phyloP scores from a whole-genome alignment of 2,113 vertebrate species.

The Microtus ochrogaster region DNA sequence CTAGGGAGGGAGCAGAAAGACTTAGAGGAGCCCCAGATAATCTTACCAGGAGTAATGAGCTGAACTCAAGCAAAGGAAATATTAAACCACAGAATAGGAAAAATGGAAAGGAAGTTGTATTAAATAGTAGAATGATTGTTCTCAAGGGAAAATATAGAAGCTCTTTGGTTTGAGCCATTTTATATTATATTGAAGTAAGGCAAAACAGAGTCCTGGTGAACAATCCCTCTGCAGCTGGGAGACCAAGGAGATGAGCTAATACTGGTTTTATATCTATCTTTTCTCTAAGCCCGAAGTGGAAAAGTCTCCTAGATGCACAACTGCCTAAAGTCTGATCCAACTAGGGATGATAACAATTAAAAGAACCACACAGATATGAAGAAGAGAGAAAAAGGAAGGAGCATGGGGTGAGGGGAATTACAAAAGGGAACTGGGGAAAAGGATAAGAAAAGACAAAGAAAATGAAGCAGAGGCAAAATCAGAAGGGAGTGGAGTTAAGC shows the following conservation, averaged over 20 bases:
- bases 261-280: slow-evolving; percentile 42
- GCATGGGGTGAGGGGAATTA: background rate
- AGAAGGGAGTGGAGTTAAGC: slow-evolving; percentile 4
- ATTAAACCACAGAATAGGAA: slow-evolving; percentile 14
- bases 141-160: slow-evolving; percentile 5
- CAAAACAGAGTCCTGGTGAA: slow-evolving; percentile 45
- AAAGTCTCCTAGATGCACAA: slow-evolving; percentile 44
- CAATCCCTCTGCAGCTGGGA: slow-evolving; percentile 12
- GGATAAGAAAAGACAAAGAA: slow-evolving; percentile 42
- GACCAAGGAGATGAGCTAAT: slow-evolving; percentile 53
- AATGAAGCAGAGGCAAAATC: background rate
- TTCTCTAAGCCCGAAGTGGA: background rate
- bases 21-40: slow-evolving; percentile 22
- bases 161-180: slow-evolving; percentile 57
- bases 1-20: background rate
- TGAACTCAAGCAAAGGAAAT: slow-evolving; percentile 54
- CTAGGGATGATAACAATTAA: slow-evolving; percentile 51
- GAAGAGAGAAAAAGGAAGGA: background rate
- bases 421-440: background rate
- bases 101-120: slow-evolving; percentile 37
- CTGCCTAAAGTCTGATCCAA: slow-evolving; percentile 20
- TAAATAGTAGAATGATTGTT: slow-evolving; percentile 49
- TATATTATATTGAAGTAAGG: slow-evolving; percentile 33
- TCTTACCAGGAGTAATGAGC: background rate
- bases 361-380: slow-evolving; percentile 31